Base-by-base conservation (phyloP, 2,888 invertebrate species). In the Andricus quercusramuli region DNA sequence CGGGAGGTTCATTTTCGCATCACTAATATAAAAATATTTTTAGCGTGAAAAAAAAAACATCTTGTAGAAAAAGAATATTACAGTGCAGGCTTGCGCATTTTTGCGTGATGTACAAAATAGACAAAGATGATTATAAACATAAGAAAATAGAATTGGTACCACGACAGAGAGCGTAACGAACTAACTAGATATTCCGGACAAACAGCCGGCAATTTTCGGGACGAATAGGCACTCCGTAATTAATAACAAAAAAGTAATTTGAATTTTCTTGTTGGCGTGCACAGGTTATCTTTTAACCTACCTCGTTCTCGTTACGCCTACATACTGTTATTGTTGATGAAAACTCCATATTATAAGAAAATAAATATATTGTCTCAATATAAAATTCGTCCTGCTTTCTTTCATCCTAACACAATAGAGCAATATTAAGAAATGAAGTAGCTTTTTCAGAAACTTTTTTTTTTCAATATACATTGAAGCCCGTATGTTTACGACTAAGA, bases 271-370 rank as follows among this genome's bases (percentile, higher is more conserved):
- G 92, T 91, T 92, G 91, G 91, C 91, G 91, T 91, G 91, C 90
- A 86, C 88, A 90, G 90, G 90, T 86, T 90, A 90, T 88, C 87
- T 90, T 84, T 90, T 85, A 88, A 92, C 91, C 91, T 92, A 91
- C 91, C 91, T 92, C 91, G 90, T 91, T 92, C 91, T 92, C 92
- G 91, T 92, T 92, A 92, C 90, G 90, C 91, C 91, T 91, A 91
- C 90, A 91, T 86, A 91, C 92, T 92, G 92, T 92, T 92, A 92
- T 92, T 92, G 92, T 92, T 92, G 91, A 91, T 88, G 89, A 90
- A 89, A 91, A 91, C 91, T 92, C 91, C 91, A 90, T 91, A 92
- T 90, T 91, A 91, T 89, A 90, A 92, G 91, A 88, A 92, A 92
- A 92, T 92, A 92, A 92, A 92, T 92, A 92, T 92, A 92, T 92